These are phyloP conservation scores for Harpagoxenus sublaevis DNA, from an alignment of 2,888 invertebrate genomes.

Conservation along the genomic window DNA sequence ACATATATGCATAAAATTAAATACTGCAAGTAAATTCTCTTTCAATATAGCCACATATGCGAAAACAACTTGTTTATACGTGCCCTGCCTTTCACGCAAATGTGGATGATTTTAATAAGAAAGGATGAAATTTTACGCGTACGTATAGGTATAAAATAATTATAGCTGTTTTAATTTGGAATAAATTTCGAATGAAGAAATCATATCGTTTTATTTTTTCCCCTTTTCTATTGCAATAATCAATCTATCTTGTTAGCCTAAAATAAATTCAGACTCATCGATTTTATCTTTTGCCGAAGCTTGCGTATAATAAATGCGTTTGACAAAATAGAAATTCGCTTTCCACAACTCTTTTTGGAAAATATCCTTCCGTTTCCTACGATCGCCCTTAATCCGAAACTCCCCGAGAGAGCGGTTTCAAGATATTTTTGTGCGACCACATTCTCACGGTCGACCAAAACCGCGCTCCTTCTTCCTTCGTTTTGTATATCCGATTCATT, in stretches of 20 bases:
- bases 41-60: background rate
- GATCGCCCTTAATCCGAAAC: conserved; percentile 61
- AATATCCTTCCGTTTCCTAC: conserved; percentile 35
- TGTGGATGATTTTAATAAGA: background rate
- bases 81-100: background rate
- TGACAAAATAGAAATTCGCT: conserved; percentile 3
- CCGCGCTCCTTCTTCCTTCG: conserved; percentile 34
- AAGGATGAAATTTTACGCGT: background rate
- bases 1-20: background rate
- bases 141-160: background rate
- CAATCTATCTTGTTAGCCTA: background rate
- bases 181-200: conserved; percentile 14
- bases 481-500: conserved; percentile 46
- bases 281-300: background rate
- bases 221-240: background rate
- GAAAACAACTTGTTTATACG: background rate
- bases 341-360: conserved; percentile 60
- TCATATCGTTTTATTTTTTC: background rate
- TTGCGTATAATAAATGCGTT: conserved; percentile 27
- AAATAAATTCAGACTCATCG: background rate
- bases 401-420: conserved; percentile 23
- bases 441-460: conserved; percentile 70
- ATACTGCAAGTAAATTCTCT: conserved; percentile 1
- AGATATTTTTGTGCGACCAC: conserved; percentile 40
- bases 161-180: background rate